Evolutionary conservation across 2,888 invertebrate species (phyloP).

Genomic region (Lysandra coridon): DNA sequence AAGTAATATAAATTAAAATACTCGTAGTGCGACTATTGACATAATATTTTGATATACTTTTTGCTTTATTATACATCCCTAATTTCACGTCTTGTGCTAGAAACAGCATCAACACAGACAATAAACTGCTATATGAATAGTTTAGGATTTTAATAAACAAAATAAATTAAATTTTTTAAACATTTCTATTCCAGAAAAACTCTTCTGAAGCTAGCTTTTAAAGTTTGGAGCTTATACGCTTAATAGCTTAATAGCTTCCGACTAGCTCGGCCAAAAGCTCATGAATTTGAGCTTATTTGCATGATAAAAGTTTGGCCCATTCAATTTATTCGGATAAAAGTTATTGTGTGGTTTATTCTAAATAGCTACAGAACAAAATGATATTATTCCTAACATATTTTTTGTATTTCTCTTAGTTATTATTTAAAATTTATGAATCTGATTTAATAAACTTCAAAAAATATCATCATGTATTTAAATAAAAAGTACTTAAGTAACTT

Average conservation of each 20-base stretch:
- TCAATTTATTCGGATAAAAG: slow-evolving; percentile 8
- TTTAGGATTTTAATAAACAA: not conserved
- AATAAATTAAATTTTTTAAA: not conserved
- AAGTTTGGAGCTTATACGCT: not conserved
- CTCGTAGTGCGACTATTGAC: no score
- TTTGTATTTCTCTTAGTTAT: not conserved
- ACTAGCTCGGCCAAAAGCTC: slow-evolving; percentile 11
- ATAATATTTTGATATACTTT: no score
- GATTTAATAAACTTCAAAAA: no score
- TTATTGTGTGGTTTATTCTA: not conserved
- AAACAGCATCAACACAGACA: no score
- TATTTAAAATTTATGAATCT: no score
- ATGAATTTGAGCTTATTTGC: slow-evolving; percentile 6
- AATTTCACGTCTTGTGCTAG: no score
- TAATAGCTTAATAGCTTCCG: slow-evolving; percentile 18
- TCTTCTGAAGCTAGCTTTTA: not conserved
- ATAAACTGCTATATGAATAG: not conserved
- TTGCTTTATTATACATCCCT: no score
- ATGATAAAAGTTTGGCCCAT: not conserved
- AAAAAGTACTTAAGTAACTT: no score
- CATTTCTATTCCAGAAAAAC: no score
- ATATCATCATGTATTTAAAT: no score
- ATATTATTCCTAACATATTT: not conserved
- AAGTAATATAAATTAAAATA: no score
- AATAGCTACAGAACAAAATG: not conserved